phyloP scores from a whole-genome alignment of 2,888 invertebrate genomes.

The Anthrax anthrax region DNA sequence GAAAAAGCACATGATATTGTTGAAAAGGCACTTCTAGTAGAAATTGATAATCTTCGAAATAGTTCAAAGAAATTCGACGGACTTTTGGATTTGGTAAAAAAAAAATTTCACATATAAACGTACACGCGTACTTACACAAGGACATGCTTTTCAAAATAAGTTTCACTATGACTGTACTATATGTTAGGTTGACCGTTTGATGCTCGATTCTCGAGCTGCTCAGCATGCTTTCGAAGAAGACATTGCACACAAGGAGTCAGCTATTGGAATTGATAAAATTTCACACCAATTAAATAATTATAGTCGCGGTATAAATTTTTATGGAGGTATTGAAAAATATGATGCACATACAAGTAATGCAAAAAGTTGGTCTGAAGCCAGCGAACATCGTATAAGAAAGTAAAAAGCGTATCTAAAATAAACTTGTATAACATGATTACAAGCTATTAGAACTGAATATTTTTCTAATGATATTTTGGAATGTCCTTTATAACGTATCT shows the following conservation, averaged over 20 bases:
- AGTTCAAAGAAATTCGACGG: conserved; percentile 63
- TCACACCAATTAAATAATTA: conserved; percentile 75
- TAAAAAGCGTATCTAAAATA: conserved; percentile 25
- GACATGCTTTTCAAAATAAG: no score
- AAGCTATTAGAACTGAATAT: no score
- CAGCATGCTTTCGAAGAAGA: conserved; percentile 84
- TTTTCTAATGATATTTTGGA: no score
- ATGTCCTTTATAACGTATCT: no score
- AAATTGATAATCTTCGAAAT: conserved; percentile 66
- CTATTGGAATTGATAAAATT: conserved; percentile 69
- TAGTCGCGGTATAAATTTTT: conserved; percentile 68
- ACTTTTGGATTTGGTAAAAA: conserved; percentile 50
- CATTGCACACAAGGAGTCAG: conserved; percentile 73
- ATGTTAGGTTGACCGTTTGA: conserved; percentile 47
- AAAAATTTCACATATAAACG: no score
- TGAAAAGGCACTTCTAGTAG: conserved; percentile 70
- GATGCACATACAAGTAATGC: conserved; percentile 72
- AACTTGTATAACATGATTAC: no score
- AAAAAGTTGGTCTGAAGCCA: conserved; percentile 70
- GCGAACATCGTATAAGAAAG: conserved; percentile 36
- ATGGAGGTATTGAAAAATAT: conserved; percentile 76
- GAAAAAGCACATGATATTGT: conserved; percentile 85
- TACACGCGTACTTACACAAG: no score
- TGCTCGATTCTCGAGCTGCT: conserved; percentile 60
- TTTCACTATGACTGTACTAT: no score